Conservation (phyloP, 2,888 invertebrate genomes). For the Meta bourneti region DNA sequence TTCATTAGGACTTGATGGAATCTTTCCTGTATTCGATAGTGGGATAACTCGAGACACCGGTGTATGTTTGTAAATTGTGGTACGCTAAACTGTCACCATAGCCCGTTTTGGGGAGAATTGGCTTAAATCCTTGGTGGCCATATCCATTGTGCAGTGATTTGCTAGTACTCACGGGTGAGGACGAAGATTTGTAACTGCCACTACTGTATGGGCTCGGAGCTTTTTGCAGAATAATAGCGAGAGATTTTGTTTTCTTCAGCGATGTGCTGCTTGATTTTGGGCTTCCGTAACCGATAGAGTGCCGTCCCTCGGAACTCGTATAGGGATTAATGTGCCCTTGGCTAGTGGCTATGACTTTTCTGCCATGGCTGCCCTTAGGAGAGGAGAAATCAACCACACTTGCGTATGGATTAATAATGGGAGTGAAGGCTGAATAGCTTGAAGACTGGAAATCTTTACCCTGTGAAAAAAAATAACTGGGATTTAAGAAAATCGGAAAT, state of each 20-base stretch:
- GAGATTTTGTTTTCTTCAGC: conserved; percentile 17
- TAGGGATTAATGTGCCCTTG: conserved; percentile 27
- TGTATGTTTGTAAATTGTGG: conserved; percentile 26
- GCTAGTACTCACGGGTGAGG: not conserved
- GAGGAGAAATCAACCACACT: conserved; percentile 34
- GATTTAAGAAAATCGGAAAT: too few relatives aligned
- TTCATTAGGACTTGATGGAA: conserved; percentile 11
- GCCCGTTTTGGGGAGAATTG: conserved; percentile 28
- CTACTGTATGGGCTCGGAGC: not conserved
- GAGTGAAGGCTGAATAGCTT: conserved; percentile 6
- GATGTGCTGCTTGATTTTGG: not conserved
- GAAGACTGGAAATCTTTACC: conserved; percentile 29
- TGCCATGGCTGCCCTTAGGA: not conserved
- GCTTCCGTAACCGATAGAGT: not conserved
- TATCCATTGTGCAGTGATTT: conserved; percentile 1
- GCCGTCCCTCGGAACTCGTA: not conserved
- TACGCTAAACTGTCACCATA: conserved; percentile 4
- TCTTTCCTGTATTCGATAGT: not conserved
- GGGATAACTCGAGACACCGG: conserved; percentile 8
- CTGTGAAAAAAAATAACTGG: conserved; percentile 3
- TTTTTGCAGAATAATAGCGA: conserved; percentile 45
- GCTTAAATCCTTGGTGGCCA: conserved; percentile 27
- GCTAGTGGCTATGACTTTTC: conserved; percentile 1
- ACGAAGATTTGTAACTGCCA: conserved; percentile 12
- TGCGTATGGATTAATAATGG: conserved; percentile 2